Evolutionary conservation across 92 coral and sea anemone species (phyloP), one percentile per base, ranked within the genome.

Genomic region (Palythoa heliodiscus): DNA sequence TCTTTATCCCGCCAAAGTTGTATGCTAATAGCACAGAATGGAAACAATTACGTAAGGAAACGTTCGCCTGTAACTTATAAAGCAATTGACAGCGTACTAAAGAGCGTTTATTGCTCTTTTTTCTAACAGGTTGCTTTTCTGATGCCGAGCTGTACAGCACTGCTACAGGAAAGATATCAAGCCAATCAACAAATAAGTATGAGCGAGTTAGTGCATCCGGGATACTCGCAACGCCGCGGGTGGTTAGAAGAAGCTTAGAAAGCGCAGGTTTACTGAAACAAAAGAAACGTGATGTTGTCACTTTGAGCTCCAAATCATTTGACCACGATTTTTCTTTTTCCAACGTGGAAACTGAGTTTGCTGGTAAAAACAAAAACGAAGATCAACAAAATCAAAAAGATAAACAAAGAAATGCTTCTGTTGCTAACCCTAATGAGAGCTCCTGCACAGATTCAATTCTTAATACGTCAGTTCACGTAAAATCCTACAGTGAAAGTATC

Each of bases 121-220:
- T n/a, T 8, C 12, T 52, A 0, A 40, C 74, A 89, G 92, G 84
- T 7, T 89, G 55, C 74, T 86, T 83, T 14, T 89, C 92, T 8
- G 92, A 86, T 35, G 75, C 80, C 14, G 92, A 82, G 4, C 22
- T 54, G 37, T 50, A 7, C 7, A 70, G 63, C 7, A 64, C 43
- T 11, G 71, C 20, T 29, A 63, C 47, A 22, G 24, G 14, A 37
- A 78, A 37, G 43, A 55, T 3, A 11, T 67, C 79, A n/a, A 78
- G 9, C 64, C 58, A 50, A 12, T 47, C 63, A 15, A 40, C 11
- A 14, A 22, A 8, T 40, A 53, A 38, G 5, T 11, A 19, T 19
- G 23, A 16, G 50, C n/a, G 29, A 43, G 20, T 69, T 10, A 37
- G 60, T 8, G 15, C 74, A 37, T 71, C 87, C 8, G 89, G 87